These are phyloP conservation scores for Habroteleia sp. DNA, from an alignment of 2,888 invertebrate genomes.

Conservation along the genomic window DNA sequence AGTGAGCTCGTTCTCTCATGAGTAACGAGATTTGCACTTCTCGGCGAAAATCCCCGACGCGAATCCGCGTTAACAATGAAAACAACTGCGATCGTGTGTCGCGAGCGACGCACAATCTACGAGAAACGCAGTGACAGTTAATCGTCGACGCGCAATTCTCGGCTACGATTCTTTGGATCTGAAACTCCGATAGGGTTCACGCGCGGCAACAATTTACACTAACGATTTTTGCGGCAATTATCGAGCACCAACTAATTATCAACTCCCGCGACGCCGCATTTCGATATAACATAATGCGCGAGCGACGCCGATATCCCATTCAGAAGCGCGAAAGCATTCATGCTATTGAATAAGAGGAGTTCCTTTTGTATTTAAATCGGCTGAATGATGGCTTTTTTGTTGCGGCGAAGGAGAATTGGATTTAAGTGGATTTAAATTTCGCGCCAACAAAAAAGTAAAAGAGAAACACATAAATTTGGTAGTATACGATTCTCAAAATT, in stretches of 20 bases:
- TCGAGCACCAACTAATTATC: constrained; percentile 32
- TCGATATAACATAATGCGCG: constrained; percentile 22
- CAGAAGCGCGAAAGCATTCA: constrained; percentile 26
- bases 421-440: background rate
- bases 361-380: constrained; percentile 35
- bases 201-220: constrained; percentile 29
- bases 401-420: background rate
- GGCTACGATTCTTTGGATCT: constrained; percentile 12
- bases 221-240: constrained; percentile 48
- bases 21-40: constrained; percentile 63
- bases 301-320: constrained; percentile 33
- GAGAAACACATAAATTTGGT: no score
- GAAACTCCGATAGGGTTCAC: constrained; percentile 13
- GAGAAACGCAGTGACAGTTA: constrained; percentile 21
- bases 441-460: background rate
- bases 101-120: constrained; percentile 31
- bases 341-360: constrained; percentile 16
- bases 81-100: constrained; percentile 58
- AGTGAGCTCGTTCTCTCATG: constrained; percentile 62
- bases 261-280: constrained; percentile 15
- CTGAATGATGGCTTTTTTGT: constrained; percentile 8
- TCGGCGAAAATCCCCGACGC: constrained; percentile 56
- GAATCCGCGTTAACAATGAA: constrained; percentile 45
- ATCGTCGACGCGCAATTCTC: constrained; percentile 50
- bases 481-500: no score